Base-by-base conservation (phyloP, 2,888 invertebrate species). In the Exocentrus adspersus region DNA sequence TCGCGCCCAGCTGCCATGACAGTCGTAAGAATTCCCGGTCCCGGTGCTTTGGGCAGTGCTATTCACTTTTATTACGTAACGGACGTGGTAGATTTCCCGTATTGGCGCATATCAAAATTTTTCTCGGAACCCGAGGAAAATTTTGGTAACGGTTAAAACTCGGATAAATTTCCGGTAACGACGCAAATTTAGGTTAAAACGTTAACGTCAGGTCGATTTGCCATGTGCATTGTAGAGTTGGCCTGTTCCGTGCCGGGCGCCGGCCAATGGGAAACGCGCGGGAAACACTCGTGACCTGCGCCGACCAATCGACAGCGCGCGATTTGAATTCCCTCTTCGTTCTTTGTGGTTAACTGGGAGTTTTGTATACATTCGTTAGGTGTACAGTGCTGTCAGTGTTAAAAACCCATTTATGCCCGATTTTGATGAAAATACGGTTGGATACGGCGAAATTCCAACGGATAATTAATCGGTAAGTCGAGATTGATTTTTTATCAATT, bases 391-490 rank as follows among this genome's bases (percentile, higher is more conserved):
- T 82, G 81, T 82, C 80, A 82, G 78, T 80, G 80, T 77, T 74
- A 76, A 78, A 78, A 73, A 76, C 74, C 72, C 72, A 77, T 79
- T 80, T 78, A 77, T 89, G 88, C 88, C 88, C 87, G 85, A 90
- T 86, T 86, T 90, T 84, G 86, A 87, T 86, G 89, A 88, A 86
- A 89, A 86, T 86, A 86, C 87, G 76, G 82, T 85, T 80, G 86
- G 88, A 86, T 89, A 87, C 84, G 86, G 86, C 85, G 87, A 88
- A 86, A 87, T 87, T 83, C 86, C 86, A 83, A 80, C 84, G 75
- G 86, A 85, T 85, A 89, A 87, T 86, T 87, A 88, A 86, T 86
- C 87, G 86, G 90, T 90, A 85, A 89, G 90, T 89, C 75, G 61
- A 64, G 41, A 32, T 28, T 48, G 20, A 64, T 65, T 72, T 77